Base-by-base conservation (phyloP, 1,140 invertebrate genomes). In the Reticulitermes speratus region DNA sequence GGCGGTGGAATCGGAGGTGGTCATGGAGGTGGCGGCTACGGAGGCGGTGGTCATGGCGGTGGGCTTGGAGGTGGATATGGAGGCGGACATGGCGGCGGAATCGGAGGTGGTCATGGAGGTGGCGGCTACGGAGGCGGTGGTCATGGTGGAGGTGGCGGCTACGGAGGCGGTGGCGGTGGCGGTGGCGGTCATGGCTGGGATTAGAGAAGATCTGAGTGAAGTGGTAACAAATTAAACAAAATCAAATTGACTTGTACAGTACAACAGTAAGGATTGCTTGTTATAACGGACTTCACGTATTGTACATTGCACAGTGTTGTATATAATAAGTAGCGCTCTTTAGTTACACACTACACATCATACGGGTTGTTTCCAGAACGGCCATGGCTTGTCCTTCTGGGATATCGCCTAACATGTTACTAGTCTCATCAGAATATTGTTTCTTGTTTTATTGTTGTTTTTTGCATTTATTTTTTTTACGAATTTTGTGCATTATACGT, bases 221-320 rank as follows among this genome's bases (percentile, higher is more conserved):
- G 65, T 75, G 65, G 9, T n/a, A 75, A 75, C 65, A 25, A 75
- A 9, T 75, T 19, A 75, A 75, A 75, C 65, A 75, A 30, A 75
- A 75, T 75, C 65, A 75, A 75, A 75, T 25, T 75, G 65, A 75
- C 65, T 75, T 75, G 52, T 75, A n/a, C 65, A n/a, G 65, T 75
- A 55, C 52, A 55, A 21, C 52, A 75, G 59, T 25, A 30, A 25
- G 3, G n/a, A 55, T 55, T 55, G 0, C 52, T 5, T 55, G 3
- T 16, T 19, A 55, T 16, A 21, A 6, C 19, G 52, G 52, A 55
- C 8, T 55, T 55, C 52, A 55, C 52, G 1, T 21, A 55, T 55
- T 55, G 65, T 30, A 30, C 7, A 75, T 75, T 75, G 1, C 65
- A 30, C 65, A 75, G 25, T 55, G 25, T 75, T 75, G 65, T 75